Evolutionary conservation across 1,140 invertebrate species (phyloP).

Genomic region (Euwallacea similis): DNA sequence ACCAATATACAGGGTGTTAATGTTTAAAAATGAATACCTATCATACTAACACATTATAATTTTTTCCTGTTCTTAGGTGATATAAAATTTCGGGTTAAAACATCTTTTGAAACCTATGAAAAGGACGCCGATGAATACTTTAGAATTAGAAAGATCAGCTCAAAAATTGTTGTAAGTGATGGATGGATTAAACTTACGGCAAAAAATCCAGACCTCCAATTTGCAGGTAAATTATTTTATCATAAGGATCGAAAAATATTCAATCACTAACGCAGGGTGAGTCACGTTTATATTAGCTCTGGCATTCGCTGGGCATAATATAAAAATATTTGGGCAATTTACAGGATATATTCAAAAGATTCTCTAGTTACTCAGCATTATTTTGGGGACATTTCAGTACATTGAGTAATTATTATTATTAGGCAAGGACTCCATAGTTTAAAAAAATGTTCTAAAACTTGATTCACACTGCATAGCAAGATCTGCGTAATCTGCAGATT

Average conservation of each 20-base stretch:
- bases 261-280: no score
- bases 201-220: slow-evolving; percentile 50
- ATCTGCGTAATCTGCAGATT: not conserved
- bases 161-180: slow-evolving; percentile 64
- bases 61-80: slow-evolving; percentile 43
- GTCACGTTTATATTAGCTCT: no score
- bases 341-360: not conserved
- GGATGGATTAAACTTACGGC: slow-evolving; percentile 61
- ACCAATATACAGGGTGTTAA: not conserved
- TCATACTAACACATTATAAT: not conserved
- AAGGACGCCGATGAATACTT: slow-evolving; percentile 64
- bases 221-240: slow-evolving; percentile 52
- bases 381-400: not conserved
- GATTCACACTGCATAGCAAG: no score
- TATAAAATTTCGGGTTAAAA: slow-evolving; percentile 46
- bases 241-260: not conserved
- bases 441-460: no score
- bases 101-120: slow-evolving; percentile 56
- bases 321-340: no score
- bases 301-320: no score
- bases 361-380: not conserved
- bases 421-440: no score
- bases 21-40: not conserved
- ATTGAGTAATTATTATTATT: no score
- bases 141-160: slow-evolving; percentile 61